phyloP scores from a whole-genome alignment of 92 coral and sea anemone species.

The Parazoanthus swiftii region DNA sequence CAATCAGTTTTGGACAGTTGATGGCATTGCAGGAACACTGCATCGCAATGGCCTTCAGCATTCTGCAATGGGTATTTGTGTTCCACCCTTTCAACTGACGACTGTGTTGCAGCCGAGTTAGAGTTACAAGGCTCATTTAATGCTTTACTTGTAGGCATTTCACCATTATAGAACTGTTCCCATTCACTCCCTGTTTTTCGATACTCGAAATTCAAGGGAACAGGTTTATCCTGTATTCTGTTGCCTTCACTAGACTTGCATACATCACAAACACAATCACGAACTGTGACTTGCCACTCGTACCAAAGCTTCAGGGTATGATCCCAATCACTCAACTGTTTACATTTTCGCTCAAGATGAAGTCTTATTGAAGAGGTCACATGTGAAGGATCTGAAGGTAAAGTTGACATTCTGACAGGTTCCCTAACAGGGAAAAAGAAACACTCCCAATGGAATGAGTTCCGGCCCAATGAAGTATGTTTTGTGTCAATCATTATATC shows the following conservation, averaged over 20 bases:
- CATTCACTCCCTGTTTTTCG: neutral
- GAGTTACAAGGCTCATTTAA: neutral
- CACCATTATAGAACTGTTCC: neutral
- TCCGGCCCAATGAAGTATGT: constrained; percentile 40
- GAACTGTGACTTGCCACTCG: constrained; percentile 26
- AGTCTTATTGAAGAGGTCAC: neutral
- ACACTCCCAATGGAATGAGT: constrained; percentile 62
- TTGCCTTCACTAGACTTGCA: neutral
- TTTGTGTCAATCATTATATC: constrained; percentile 61
- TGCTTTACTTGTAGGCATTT: neutral
- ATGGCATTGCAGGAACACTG: constrained; percentile 6
- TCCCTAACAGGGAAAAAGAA: constrained; percentile 52
- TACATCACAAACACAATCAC: neutral
- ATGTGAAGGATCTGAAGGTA: neutral
- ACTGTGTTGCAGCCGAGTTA: too few relatives aligned
- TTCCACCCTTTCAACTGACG: neutral
- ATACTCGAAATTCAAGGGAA: neutral
- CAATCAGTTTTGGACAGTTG: neutral
- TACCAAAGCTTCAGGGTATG: constrained; percentile 18
- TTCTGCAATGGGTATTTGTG: constrained; percentile 16
- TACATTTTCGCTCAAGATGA: constrained; percentile 23
- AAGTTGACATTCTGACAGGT: constrained; percentile 27
- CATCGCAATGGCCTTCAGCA: constrained; percentile 9
- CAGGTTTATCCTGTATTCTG: neutral
- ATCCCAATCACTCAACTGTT: neutral